Conservation (phyloP, 2,113 vertebrate species). For the Corapipo altera region DNA sequence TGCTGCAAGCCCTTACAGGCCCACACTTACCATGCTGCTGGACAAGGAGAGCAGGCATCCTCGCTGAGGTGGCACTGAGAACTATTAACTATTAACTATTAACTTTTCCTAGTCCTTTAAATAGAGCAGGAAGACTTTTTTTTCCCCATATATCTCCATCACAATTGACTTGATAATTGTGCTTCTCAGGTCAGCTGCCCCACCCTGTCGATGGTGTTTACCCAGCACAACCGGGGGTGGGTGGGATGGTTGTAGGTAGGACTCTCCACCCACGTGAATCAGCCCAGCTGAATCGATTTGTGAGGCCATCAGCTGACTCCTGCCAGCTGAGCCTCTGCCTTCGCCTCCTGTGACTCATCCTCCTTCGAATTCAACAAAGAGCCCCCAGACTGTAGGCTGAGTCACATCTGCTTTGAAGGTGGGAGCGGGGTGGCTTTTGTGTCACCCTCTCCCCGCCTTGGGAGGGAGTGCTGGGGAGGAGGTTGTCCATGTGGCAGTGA, state of each 20-base stretch:
- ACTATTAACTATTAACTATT: not conserved
- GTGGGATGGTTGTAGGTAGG: not conserved
- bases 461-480: not conserved
- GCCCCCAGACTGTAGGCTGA: not conserved
- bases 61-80: not conserved
- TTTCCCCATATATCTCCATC: not conserved
- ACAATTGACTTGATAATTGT: rapidly evolving
- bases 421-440: not conserved
- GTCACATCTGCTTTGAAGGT: not conserved
- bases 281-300: not conserved
- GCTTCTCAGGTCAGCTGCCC: not conserved
- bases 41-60: not conserved
- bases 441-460: not conserved
- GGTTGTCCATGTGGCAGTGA: not conserved
- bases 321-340: slow-evolving; percentile 13
- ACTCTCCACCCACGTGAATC: not conserved
- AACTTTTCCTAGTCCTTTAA: not conserved
- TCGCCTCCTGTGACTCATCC: slow-evolving; percentile 8
- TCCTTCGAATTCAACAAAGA: not conserved
- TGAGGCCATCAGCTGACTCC: not conserved
- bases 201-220: rapidly evolving
- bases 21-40: not conserved
- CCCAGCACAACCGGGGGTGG: not conserved
- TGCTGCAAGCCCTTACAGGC: not conserved
- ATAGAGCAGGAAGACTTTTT: not conserved